Evolutionary conservation across 2,888 invertebrate genomes (phyloP).

Genomic region (Drosophila anomalata): DNA sequence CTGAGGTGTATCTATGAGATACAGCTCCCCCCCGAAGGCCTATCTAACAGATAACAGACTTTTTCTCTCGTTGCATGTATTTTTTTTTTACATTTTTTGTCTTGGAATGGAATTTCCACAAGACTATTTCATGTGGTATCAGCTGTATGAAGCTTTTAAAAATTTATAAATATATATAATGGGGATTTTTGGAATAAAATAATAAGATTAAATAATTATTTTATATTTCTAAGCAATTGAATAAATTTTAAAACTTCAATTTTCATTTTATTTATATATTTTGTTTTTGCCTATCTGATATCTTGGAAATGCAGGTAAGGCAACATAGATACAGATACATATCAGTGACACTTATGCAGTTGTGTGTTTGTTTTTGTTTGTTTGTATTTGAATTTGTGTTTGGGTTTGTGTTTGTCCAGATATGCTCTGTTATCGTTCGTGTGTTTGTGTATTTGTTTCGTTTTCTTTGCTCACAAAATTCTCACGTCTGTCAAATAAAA

Average conservation of each 20-base stretch:
- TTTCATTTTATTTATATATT: background rate
- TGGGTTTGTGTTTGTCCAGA: constrained; percentile 29
- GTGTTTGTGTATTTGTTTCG: constrained; percentile 37
- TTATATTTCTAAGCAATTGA: too few relatives aligned
- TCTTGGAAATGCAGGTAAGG: background rate
- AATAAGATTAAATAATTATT: too few relatives aligned
- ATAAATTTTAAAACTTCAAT: too few relatives aligned
- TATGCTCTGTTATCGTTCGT: constrained; percentile 69
- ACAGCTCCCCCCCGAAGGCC: constrained; percentile 5
- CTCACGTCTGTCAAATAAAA: constrained; percentile 71
- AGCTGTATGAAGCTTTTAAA: too few relatives aligned
- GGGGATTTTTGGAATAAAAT: too few relatives aligned
- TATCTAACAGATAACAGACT: constrained; percentile 1
- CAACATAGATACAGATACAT: constrained; percentile 1
- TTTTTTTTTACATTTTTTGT: background rate
- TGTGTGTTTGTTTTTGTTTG: constrained; percentile 3
- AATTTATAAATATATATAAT: too few relatives aligned
- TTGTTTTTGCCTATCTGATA: background rate
- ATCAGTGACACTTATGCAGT: background rate
- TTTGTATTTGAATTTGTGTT: constrained; percentile 18
- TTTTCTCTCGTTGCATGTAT: background rate
- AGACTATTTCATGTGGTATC: too few relatives aligned
- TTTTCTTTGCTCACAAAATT: constrained; percentile 71
- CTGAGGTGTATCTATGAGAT: constrained; percentile 28
- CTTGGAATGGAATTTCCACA: background rate